Base-by-base conservation (phyloP, 2,888 invertebrate species). In the Ditula angustiorana region DNA sequence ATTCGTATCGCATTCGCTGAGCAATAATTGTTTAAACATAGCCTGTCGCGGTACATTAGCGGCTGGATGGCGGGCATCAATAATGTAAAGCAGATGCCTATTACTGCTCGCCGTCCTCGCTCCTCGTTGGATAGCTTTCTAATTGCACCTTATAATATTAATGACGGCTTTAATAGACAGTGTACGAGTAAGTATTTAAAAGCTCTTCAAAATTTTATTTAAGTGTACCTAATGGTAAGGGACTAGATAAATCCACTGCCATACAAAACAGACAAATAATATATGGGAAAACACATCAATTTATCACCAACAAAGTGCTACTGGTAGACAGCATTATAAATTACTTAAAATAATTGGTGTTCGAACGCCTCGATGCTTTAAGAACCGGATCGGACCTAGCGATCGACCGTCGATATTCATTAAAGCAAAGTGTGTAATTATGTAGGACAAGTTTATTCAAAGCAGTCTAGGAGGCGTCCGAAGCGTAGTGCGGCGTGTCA, bases 381-480 rank as follows among this genome's bases (percentile, higher is more conserved):
- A 82, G 83, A 82, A 83, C 85, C 83, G 81, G 81, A 61, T 65
- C 66, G 61, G 66, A 63, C 67, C 62, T 58, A 55, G 47, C 52
- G 61, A 59, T 67, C 65, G 62, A 52, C 63, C 41, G 59, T 89
- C 88, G 88, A 87, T 88, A 87, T 88, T 90, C 87, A 90, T 90
- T 89, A 88, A 83, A 87, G 85, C 87, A 88, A 90, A 90, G 90
- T 89, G 87, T 90, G 88, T 90, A 90, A 91, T 91, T 89, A 90
- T 81, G 85, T 75, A 85, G 87, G 86, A 86, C 86, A 80, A 88
- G 89, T 87, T 77, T 83, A 78, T 81, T 83, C 80, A 83, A 86
- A 83, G 86, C 74, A 69, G 79, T 82, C 77, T 82, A 87, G 87
- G 85, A 84, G 19, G 37, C 37, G 85, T 81, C 78, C 33, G 50